phyloP scores from a whole-genome alignment of 92 coral and sea anemone species.

The Phenganax subtilis region DNA sequence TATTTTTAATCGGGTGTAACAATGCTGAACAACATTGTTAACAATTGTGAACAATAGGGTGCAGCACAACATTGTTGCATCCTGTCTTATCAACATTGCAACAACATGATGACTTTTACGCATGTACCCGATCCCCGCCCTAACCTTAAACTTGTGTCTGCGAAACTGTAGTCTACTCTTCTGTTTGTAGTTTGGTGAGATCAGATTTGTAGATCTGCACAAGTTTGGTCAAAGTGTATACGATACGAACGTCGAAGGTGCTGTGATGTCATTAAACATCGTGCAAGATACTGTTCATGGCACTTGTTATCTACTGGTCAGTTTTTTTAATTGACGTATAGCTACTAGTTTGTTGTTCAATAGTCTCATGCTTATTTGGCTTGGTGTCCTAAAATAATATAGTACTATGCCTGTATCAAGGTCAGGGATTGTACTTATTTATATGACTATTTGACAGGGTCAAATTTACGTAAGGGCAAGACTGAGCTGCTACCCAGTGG shows the following conservation, averaged over 20 bases:
- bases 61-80: too few relatives aligned
- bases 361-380: not conserved
- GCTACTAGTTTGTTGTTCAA: not conserved
- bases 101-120: too few relatives aligned
- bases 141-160: not conserved
- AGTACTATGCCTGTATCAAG: too few relatives aligned
- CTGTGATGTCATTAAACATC: constrained; percentile 63
- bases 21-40: too few relatives aligned
- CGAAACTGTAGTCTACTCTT: not conserved
- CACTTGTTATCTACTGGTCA: constrained; percentile 73
- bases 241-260: constrained; percentile 66
- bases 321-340: not conserved
- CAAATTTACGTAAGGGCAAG: too few relatives aligned
- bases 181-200: constrained; percentile 61
- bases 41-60: too few relatives aligned
- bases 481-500: too few relatives aligned
- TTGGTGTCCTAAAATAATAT: too few relatives aligned
- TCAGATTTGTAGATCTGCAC: constrained; percentile 34
- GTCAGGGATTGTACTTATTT: too few relatives aligned
- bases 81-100: too few relatives aligned
- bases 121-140: not conserved
- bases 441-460: too few relatives aligned
- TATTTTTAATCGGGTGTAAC: too few relatives aligned
- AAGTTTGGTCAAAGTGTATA: constrained; percentile 57
- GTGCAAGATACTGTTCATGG: constrained; percentile 85